Evolutionary conservation across 2,113 vertebrate species (phyloP).

Genomic region (Pseudopipra pipra): DNA sequence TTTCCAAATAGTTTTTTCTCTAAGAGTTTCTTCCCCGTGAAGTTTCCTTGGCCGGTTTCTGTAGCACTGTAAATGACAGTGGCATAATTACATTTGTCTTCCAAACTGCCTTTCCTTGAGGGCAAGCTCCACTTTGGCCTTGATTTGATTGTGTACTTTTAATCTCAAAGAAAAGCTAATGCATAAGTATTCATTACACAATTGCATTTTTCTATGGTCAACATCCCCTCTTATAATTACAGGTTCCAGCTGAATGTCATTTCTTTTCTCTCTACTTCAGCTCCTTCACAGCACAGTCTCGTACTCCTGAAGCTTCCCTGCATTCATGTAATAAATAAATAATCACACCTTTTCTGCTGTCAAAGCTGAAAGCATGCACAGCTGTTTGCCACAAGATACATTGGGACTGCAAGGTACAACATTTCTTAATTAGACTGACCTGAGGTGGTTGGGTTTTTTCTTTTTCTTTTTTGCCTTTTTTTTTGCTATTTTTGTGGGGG

Average conservation of each 20-base stretch:
- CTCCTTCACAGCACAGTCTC: not conserved
- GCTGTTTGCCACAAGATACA: slow-evolving; percentile 55
- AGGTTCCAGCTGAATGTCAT: slow-evolving; percentile 27
- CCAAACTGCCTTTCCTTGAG: slow-evolving; percentile 44
- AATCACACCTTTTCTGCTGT: slow-evolving; percentile 58
- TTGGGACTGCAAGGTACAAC: slow-evolving; percentile 46
- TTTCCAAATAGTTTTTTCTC: not conserved
- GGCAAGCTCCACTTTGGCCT: slow-evolving; percentile 47
- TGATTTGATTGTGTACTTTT: slow-evolving; percentile 61
- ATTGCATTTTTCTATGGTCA: slow-evolving; percentile 43
- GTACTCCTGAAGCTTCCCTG: not conserved
- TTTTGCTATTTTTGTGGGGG: not conserved
- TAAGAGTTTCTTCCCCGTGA: not conserved
- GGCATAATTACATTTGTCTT: slow-evolving; percentile 57
- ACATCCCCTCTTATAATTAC: slow-evolving; percentile 27
- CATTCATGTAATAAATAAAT: slow-evolving; percentile 60
- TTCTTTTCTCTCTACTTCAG: slow-evolving; percentile 11
- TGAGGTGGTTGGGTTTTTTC: not conserved
- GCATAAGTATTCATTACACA: slow-evolving; percentile 59
- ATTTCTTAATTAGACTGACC: slow-evolving; percentile 67
- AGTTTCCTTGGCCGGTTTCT: not conserved
- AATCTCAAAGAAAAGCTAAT: slow-evolving; percentile 48
- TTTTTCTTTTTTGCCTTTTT: not conserved
- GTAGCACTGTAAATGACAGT: not conserved
- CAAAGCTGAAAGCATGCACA: slow-evolving; percentile 54